Evolutionary conservation across 1,140 invertebrate genomes (phyloP).

Genomic region (Magallana gigas): DNA sequence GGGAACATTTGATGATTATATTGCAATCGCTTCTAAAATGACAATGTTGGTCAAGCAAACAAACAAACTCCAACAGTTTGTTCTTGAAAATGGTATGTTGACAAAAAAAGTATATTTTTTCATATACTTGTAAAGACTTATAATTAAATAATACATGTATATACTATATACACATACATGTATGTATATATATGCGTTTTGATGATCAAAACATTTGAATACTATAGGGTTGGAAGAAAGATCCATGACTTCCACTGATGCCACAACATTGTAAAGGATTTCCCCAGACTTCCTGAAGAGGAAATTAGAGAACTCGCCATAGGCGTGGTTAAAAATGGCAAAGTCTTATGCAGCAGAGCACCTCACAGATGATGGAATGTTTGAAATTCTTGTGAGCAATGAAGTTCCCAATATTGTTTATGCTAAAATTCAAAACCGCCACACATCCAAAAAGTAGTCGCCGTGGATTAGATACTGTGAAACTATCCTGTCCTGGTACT

Average conservation of each 20-base stretch:
- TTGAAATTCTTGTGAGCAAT: no score
- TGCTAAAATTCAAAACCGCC: constrained; percentile 23
- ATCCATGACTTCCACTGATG: background rate
- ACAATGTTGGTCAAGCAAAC: background rate
- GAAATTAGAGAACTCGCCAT: background rate
- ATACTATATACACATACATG: background rate
- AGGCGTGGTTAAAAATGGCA: background rate
- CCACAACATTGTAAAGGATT: background rate
- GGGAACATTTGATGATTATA: background rate
- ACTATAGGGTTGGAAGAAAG: background rate
- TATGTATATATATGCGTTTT: no score
- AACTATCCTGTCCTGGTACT: background rate
- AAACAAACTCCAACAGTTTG: background rate
- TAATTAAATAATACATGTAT: background rate
- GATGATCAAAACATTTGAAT: no score
- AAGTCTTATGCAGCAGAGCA: no score
- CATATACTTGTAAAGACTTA: no score
- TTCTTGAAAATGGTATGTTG: background rate
- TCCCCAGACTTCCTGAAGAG: no score
- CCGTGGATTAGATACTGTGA: background rate
- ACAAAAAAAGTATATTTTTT: background rate
- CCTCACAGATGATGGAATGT: no score
- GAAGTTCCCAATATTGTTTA: background rate
- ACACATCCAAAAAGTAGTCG: background rate
- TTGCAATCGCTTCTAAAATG: constrained; percentile 25